Base-by-base conservation (phyloP, 2,888 invertebrate genomes). In the Erannis defoliaria region DNA sequence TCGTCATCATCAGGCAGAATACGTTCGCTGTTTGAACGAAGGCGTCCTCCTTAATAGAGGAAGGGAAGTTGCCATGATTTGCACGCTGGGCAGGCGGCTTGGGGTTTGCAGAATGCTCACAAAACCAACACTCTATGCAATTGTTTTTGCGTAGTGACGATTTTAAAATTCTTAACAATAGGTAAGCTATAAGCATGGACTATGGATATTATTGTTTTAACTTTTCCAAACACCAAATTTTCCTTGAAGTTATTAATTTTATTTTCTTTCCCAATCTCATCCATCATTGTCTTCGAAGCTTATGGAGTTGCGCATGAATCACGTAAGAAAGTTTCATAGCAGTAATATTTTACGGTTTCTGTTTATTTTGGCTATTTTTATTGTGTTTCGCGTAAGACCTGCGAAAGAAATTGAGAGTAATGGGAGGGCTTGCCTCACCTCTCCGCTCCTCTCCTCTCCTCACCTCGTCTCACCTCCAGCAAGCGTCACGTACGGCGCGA, bases 351-450 rank as follows among this genome's bases (percentile, higher is more conserved):
- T 50, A 60, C 38, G 19, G 55, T 60, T 60, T 50, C 16, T 21
- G 55, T 48, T 14, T 38, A 35, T 38, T 50, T 50, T 38, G 16
- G 50, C 50, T 60, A 55, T 48, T 49, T n/a, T 60, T 54, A 60
- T 60, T 60, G 54, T 54, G 48, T 58, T 51, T 49, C 45, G 40
- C 42, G 37, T 42, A 31, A 55, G 50, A 51, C 50, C 37, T 23
- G 56, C 16, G 33, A 16, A 51, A 42, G 51, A 62, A 62, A 56
- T 62, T 35, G 62, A 62, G 62, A 62, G 56, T 56, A 62, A 62
- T 62, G 55, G 33, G 31, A 16, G 18, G 59, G 16, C 43, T 49
- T 42, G 37, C 29, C 51, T 38, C 50, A 38, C 55, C 61, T 45
- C 54, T 21, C 31, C 18, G 1, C 40, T n/a, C 40, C 38, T 42